Evolutionary conservation across 2,888 invertebrate species (phyloP), one percentile per base, ranked within the genome.

Genomic region (Coelopa pilipes): DNA sequence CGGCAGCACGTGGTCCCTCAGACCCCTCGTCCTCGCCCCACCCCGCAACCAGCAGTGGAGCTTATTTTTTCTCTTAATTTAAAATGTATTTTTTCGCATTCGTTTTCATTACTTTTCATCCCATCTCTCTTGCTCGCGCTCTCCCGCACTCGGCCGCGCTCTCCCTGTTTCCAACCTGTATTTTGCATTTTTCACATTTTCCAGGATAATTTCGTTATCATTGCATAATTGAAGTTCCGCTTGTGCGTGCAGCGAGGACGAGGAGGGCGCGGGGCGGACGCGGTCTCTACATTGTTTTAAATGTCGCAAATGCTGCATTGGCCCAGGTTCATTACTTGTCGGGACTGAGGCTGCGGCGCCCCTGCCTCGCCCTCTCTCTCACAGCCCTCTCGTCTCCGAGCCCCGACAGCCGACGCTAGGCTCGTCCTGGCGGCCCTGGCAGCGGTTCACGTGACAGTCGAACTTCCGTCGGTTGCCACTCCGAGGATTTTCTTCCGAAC

Each of bases 131-230:
- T 34, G 7, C 34, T 34, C 34, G 4, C 34, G 2, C 34, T 34
- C 34, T 34, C 34, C 34, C 34, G 2, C 7, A 4, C 34, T 34
- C 34, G 2, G 34, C 34, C 34, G 2, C 34, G 2, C 34, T 34
- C 2, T 34, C 34, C 7, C 7, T 34, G 2, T 34, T 34, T 34
- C 7, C 34, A 34, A 34, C 34, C 34, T 34, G 34, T 34, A 34
- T 34, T 34, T 34, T 34, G 34, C 34, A 34, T 34, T 34, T 34
- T 34, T 34, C 34, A 34, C 34, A 34, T 34, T 34, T 34, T 34
- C 62, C 70, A 63, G 53, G 17, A 53, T 70, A 70, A 70, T 70
- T 70, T 70, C 70, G 62, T 70, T 70, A 70, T 70, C 62, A 70
- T 70, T 70, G 60, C 62, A 62, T 70, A 62, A 70, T 60, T 70